phyloP scores from a whole-genome alignment of 2,113 vertebrate genomes.

The Hyaena hyaena region DNA sequence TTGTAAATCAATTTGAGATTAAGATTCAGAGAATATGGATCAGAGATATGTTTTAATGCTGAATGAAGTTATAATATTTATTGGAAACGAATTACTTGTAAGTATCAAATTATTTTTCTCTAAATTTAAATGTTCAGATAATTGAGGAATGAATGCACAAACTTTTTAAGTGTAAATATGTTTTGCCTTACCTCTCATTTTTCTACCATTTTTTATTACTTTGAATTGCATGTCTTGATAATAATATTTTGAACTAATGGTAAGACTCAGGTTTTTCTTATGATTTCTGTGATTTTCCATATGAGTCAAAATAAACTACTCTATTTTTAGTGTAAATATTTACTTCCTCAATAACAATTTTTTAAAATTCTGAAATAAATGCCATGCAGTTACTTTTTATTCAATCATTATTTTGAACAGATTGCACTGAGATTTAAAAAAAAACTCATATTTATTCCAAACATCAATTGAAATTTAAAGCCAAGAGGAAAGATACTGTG shows the following conservation, averaged over 20 bases:
- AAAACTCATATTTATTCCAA: slow-evolving; percentile 18
- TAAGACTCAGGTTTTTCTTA: background rate
- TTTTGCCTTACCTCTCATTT: background rate
- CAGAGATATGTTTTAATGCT: background rate
- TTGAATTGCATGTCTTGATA: background rate
- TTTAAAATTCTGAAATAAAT: background rate
- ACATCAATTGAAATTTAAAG: slow-evolving; percentile 56
- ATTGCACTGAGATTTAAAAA: slow-evolving; percentile 21
- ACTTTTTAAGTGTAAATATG: background rate
- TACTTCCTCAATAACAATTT: background rate
- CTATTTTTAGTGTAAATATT: slow-evolving; percentile 47
- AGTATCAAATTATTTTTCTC: slow-evolving; percentile 28
- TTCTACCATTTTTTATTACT: background rate
- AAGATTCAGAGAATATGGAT: background rate
- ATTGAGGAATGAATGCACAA: background rate
- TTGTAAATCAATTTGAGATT: slow-evolving; percentile 38
- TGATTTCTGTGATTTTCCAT: slow-evolving; percentile 22
- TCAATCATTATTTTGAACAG: slow-evolving; percentile 38
- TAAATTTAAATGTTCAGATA: background rate
- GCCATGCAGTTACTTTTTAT: background rate
- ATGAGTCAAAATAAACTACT: background rate
- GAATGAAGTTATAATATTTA: background rate
- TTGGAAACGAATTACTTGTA: slow-evolving; percentile 41
- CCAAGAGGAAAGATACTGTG: background rate
- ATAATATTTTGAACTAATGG: background rate